phyloP scores from a whole-genome alignment of 2,797 vertebrate genomes.

The Streptopelia turtur region DNA sequence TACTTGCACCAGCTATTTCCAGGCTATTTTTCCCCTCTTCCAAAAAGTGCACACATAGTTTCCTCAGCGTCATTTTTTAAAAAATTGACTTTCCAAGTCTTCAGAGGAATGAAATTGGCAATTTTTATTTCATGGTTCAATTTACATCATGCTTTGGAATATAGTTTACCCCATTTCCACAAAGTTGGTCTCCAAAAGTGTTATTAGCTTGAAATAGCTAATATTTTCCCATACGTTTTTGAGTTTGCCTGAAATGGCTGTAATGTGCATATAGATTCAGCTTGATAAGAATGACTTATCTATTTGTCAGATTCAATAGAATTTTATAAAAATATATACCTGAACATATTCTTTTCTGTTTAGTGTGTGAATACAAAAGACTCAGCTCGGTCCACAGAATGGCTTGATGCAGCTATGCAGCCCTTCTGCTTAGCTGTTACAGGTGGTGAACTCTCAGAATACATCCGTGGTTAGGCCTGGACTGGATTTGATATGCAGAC shows the following conservation, averaged over 20 bases:
- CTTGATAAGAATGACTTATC: not conserved
- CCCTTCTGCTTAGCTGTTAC: not conserved
- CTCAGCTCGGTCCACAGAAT: not conserved
- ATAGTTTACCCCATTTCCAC: not conserved
- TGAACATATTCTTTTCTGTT: not conserved
- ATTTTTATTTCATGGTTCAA: not conserved
- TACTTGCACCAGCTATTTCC: not conserved
- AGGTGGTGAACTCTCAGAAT: not conserved
- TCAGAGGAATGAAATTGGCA: not conserved
- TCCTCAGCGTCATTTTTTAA: not conserved
- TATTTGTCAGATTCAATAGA: not conserved
- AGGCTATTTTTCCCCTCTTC: not conserved
- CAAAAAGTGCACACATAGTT: not conserved
- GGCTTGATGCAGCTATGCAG: not conserved
- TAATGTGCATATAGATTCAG: not conserved
- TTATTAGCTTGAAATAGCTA: not conserved
- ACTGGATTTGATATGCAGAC: not conserved
- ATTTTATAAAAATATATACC: not conserved
- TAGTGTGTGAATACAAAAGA: not conserved
- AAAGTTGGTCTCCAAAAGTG: not conserved
- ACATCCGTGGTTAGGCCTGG: not conserved
- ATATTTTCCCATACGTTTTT: not conserved
- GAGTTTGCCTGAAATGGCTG: not conserved
- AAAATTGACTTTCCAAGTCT: not conserved
- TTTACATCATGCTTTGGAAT: not conserved